Evolutionary conservation across 2,113 vertebrate genomes (phyloP).

Genomic region (Taxidea taxus): DNA sequence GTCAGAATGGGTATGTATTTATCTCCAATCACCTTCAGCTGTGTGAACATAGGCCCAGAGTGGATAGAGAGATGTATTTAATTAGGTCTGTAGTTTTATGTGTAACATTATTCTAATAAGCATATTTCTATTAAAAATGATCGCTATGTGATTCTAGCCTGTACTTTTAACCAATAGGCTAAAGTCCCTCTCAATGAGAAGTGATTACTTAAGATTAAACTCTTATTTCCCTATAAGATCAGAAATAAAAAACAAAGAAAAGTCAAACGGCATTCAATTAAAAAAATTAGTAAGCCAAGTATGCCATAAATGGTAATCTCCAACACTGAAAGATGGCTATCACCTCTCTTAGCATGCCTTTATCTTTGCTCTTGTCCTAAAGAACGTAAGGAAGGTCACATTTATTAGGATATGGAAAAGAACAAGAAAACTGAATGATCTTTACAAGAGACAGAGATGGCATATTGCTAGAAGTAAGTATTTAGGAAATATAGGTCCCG

Average conservation of each 20-base stretch:
- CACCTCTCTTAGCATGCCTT: not conserved
- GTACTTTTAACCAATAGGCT: not conserved
- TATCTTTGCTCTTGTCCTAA: not conserved
- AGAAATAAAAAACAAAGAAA: not conserved
- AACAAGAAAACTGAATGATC: not conserved
- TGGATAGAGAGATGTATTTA: not conserved
- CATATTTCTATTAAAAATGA: not conserved
- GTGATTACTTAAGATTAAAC: not conserved
- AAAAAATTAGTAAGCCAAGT: not conserved
- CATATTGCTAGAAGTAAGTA: not conserved
- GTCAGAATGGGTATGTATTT: not conserved
- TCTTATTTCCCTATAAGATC: not conserved
- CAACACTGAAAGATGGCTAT: not conserved
- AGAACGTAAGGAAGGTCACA: not conserved
- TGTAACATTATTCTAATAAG: not conserved
- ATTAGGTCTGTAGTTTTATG: not conserved
- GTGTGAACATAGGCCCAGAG: fast-evolving
- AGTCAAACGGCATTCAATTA: not conserved
- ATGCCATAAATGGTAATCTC: not conserved
- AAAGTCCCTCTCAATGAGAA: not conserved
- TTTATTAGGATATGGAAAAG: not conserved
- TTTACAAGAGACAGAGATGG: not conserved
- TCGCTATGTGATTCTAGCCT: not conserved
- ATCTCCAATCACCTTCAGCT: not conserved
- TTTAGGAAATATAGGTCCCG: not conserved